phyloP scores from a whole-genome alignment of 2,797 vertebrate species.

The Lophotriccus pileatus region DNA sequence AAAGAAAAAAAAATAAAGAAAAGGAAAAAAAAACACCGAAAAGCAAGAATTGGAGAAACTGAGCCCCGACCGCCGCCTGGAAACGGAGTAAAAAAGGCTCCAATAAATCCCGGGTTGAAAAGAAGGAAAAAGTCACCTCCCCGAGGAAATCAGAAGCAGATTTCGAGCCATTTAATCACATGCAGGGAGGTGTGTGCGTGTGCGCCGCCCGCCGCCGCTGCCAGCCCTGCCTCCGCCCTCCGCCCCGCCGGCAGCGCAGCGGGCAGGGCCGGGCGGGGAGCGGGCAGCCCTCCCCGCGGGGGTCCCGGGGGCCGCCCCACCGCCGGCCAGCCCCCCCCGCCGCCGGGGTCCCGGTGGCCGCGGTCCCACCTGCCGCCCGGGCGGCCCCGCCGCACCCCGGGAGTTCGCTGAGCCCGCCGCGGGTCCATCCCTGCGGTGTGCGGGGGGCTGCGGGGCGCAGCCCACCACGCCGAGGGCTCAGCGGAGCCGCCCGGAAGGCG shows the following conservation, averaged over 20 bases:
- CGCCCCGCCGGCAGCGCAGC: background rate
- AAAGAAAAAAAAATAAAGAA: background rate
- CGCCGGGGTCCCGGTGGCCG: background rate
- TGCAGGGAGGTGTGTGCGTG: conserved; percentile 49
- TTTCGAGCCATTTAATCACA: conserved; percentile 66
- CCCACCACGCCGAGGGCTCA: background rate
- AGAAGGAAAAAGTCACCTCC: conserved; percentile 65
- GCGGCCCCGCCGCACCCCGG: background rate
- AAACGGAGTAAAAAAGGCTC: conserved; percentile 44
- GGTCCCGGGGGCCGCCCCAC: background rate
- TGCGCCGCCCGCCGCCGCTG: conserved; percentile 28
- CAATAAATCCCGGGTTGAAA: conserved; percentile 60
- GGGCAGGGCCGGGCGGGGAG: background rate
- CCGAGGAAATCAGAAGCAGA: conserved; percentile 74
- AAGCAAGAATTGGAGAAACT: conserved; percentile 29
- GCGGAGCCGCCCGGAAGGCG: background rate
- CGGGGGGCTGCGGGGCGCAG: background rate
- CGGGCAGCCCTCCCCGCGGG: background rate
- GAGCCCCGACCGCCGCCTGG: conserved; percentile 10
- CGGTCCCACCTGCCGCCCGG: conserved; percentile 13
- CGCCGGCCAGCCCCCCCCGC: background rate
- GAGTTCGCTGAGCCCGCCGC: accelerated
- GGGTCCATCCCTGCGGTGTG: background rate
- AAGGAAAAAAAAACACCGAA: background rate
- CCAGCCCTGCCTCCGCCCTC: conserved; percentile 29